Evolutionary conservation across 2,888 invertebrate species (phyloP).

Genomic region (Epirrita christyi): DNA sequence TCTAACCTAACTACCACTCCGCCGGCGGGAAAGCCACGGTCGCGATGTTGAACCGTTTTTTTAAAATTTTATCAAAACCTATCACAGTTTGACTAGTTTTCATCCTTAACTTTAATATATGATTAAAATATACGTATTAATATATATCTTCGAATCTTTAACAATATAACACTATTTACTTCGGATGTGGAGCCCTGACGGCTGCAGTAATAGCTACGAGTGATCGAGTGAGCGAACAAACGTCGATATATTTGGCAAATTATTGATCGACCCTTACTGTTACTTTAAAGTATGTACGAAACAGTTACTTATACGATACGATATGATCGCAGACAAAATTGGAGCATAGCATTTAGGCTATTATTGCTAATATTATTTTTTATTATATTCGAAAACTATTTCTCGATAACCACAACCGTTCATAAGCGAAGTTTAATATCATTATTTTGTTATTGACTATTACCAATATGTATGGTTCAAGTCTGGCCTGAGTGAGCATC

Average conservation of each 20-base stretch:
- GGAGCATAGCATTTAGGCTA: slow-evolving; percentile 80
- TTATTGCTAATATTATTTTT: slow-evolving; percentile 82
- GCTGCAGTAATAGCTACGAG: slow-evolving; percentile 41
- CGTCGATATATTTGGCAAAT: slow-evolving; percentile 58
- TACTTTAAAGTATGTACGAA: slow-evolving; percentile 47
- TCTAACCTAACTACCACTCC: slow-evolving; percentile 65
- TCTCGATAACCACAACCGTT: slow-evolving; percentile 84
- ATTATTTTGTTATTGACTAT: slow-evolving; percentile 81
- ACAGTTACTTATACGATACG: slow-evolving; percentile 73
- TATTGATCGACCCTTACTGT: slow-evolving; percentile 39
- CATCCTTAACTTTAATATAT: slow-evolving; percentile 83
- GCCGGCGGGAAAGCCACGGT: slow-evolving; percentile 47
- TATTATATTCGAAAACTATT: slow-evolving; percentile 81
- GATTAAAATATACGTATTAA: slow-evolving; percentile 84
- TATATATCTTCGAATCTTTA: slow-evolving; percentile 77
- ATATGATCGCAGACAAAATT: slow-evolving; percentile 78
- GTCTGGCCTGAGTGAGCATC: slow-evolving; percentile 65
- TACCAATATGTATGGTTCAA: slow-evolving; percentile 74
- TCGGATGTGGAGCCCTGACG: slow-evolving; percentile 64
- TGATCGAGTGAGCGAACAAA: slow-evolving; percentile 48
- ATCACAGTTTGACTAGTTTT: slow-evolving; percentile 85
- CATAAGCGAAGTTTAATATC: slow-evolving; percentile 84
- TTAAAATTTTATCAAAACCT: slow-evolving; percentile 85
- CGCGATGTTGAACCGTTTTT: slow-evolving; percentile 53
- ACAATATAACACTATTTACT: slow-evolving; percentile 83